Base-by-base conservation (phyloP, 2,797 vertebrate genomes). In the Caiman crocodilus region DNA sequence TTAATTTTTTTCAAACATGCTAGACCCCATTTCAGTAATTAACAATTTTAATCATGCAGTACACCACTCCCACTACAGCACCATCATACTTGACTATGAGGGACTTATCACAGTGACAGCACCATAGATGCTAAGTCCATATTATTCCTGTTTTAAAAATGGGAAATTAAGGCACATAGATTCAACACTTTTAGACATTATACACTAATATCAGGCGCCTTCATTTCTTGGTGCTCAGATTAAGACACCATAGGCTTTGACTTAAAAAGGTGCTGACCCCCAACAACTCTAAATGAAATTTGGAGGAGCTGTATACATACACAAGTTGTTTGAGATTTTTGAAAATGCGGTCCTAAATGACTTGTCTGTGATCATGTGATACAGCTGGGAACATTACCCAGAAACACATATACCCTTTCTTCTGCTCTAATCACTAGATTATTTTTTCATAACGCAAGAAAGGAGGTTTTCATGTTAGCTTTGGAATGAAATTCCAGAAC, bases 401-500 rank as follows among this genome's bases (percentile, higher is more conserved):
- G 28, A 42, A 26, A 26, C 11, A 16, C 25, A 35, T 30, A 69
- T 69, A 21, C 35, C 18, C 11, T 21, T 17, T 69, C 30, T 20
- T 69, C 20, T 32, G 65, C 65, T 21, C 30, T 3, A 35, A 32
- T 69, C 30, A 67, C 30, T 20, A 67, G 30, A 20, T 30, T 67
- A 21, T 12, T 69, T 69, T 35, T 69, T 50, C 42, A 32, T 32
- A 69, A 13, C 10, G 13, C 67, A 69, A 14, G 82, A 93, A 88
- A 60, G 77, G 25, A 92, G 59, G 11, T 78, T 94, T 91, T 90
- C 80, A 7, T n/a, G 61, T 6, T 71, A 69, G 85, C 75, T 63
- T 85, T 73, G 80, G 63, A 85, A 92, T 80, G 56, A 96, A 90
- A 67, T 96, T 82, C 71, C 80, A 84, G 76, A 95, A 92, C 14